Conservation (phyloP, 2,888 invertebrate genomes). For the Laothoe populi region DNA sequence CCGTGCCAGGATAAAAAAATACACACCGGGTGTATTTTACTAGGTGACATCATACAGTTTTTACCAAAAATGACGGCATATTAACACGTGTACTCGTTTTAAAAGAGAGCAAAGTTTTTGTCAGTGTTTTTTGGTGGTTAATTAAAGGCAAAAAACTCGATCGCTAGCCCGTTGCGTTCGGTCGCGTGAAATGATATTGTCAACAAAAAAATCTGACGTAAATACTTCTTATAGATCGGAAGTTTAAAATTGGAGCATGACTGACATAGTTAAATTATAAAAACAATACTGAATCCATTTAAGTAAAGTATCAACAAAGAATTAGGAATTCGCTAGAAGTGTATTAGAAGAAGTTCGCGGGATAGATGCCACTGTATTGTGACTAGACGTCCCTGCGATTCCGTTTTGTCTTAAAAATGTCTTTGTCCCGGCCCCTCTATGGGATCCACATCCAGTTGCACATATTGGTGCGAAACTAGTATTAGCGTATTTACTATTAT, state of each 20-base stretch:
- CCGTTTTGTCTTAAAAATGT: too few species aligned
- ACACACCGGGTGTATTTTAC: conserved; percentile 44
- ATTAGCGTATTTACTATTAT: too few species aligned
- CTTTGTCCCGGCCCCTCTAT: too few species aligned
- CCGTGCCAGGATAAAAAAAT: too few species aligned
- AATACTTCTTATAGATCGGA: conserved; percentile 20
- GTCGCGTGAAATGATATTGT: conserved; percentile 16
- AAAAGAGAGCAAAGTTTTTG: conserved; percentile 67
- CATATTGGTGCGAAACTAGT: too few species aligned
- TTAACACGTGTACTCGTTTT: conserved; percentile 65
- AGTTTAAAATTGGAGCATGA: conserved; percentile 6
- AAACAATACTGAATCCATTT: background rate
- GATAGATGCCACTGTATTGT: too few species aligned
- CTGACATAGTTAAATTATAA: conserved; percentile 3
- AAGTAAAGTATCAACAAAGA: too few species aligned
- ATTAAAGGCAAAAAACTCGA: conserved; percentile 39
- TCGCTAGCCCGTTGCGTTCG: conserved; percentile 17
- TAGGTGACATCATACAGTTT: conserved; percentile 70
- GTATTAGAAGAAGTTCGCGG: too few species aligned
- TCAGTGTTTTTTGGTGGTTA: conserved; percentile 45
- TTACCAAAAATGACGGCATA: conserved; percentile 66
- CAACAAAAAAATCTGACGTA: conserved; percentile 17
- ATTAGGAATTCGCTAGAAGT: too few species aligned
- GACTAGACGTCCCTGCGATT: too few species aligned
- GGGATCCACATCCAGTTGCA: too few species aligned